Evolutionary conservation across 2,113 vertebrate genomes (phyloP).

Genomic region (Circaetus cinerascens): DNA sequence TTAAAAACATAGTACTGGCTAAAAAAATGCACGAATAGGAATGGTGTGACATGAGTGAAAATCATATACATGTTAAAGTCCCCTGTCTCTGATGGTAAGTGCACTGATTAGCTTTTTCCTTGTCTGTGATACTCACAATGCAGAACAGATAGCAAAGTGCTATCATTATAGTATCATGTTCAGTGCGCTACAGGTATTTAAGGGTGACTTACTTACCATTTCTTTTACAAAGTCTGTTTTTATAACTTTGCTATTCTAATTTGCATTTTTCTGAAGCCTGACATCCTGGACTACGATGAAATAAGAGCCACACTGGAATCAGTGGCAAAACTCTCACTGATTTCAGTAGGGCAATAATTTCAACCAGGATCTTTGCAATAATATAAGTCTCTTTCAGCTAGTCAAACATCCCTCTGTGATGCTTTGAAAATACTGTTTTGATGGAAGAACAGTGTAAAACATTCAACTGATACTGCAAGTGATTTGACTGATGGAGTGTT

Average conservation of each 20-base stretch:
- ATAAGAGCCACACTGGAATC: neutral
- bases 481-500: neutral
- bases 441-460: neutral
- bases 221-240: conserved; percentile 7
- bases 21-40: neutral
- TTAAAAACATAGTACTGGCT: neutral
- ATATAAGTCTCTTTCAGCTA: neutral
- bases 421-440: neutral
- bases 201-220: neutral
- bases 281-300: neutral
- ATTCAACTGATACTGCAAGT: neutral
- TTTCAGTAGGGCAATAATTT: neutral
- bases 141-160: neutral
- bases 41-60: neutral
- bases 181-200: neutral
- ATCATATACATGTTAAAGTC: neutral
- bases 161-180: neutral
- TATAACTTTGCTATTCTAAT: neutral
- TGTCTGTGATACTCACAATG: neutral
- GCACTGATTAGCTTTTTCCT: neutral
- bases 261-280: neutral
- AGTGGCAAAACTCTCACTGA: neutral
- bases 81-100: neutral
- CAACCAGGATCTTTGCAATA: neutral
- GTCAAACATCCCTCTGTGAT: neutral